Base-by-base conservation (phyloP, 2,113 vertebrate species). In the Lepus timidus region DNA sequence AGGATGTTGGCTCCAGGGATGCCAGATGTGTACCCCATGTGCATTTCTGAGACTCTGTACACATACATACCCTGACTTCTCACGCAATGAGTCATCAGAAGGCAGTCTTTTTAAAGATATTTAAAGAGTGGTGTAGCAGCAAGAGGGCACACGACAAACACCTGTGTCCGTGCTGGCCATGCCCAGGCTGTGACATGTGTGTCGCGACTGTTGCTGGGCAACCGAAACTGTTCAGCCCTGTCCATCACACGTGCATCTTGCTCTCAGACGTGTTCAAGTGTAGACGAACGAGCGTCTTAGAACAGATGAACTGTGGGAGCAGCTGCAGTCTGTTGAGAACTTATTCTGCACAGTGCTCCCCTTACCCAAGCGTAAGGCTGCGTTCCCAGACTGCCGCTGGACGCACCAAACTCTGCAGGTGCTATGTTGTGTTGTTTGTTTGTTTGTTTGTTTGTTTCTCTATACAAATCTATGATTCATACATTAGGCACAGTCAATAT, bases 31-130 rank as follows among this genome's bases (percentile, higher is more conserved):
- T 1, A 13, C 29, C 17, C 16, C 14, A 22, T 33, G 22, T 44
- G 11, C 81, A 31, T 65, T 85, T 90, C 68, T 68, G 78, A 97
- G 73, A 61, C 51, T 86, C 85, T 81, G 12, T 80, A 6, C 17
- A 16, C 70, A 25, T 23, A 29, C 1, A 19, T 6, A 44, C 44
- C 44, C 8, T 80, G 81, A 52, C 65, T 91, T 92, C 91, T 91
- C n/a, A 49, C 67, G 61, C 75, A 55, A 20, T 39, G 0, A 70
- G 80, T 36, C 78, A 51, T 86, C 20, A 62, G 22, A 65, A 74
- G n/a, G 22, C 68, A 70, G 58, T 74, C n/a, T 78, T 86, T 68
- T 78, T 49, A 31, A 73, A 92, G 68, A 70, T 27, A 61, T 51
- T 79, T 55, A 67, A 64, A 13, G 39, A 22, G 4, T 58, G 22